Evolutionary conservation across 2,797 vertebrate species (phyloP).

Genomic region (Onychomys leucogaster): DNA sequence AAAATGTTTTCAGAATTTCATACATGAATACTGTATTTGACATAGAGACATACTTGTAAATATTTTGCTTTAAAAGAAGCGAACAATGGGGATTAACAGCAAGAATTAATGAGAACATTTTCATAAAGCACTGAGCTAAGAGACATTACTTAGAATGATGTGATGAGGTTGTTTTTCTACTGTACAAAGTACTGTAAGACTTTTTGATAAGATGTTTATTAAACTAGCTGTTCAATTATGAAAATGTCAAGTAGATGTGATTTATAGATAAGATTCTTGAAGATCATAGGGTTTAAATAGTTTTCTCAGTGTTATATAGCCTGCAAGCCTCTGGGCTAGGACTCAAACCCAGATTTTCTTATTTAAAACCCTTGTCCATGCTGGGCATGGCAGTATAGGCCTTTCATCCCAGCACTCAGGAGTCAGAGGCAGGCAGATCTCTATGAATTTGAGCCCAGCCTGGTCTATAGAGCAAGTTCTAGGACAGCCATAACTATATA

Average conservation of each 20-base stretch:
- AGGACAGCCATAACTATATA: neutral
- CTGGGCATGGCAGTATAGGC: neutral
- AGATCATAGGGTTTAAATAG: neutral
- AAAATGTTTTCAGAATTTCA: neutral
- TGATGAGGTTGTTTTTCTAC: neutral
- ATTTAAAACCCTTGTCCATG: neutral
- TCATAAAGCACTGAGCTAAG: neutral
- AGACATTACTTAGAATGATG: constrained; percentile 37
- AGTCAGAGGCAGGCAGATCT: neutral
- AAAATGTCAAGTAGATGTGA: constrained; percentile 37
- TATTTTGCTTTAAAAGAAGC: constrained; percentile 10
- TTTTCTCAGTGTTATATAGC: constrained; percentile 11
- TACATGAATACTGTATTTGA: neutral
- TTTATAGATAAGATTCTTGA: neutral
- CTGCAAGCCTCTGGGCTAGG: neutral
- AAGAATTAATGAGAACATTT: constrained; percentile 33
- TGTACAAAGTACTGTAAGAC: neutral
- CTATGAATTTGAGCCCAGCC: neutral
- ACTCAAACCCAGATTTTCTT: neutral
- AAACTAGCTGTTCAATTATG: constrained; percentile 33
- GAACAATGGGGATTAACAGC: constrained; percentile 29
- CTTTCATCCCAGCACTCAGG: neutral
- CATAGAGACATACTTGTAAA: neutral
- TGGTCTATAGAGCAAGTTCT: neutral
- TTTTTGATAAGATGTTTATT: neutral